These are phyloP conservation scores for Syndactyla subalaris DNA, from an alignment of 2,797 vertebrate genomes.

Conservation along the genomic window DNA sequence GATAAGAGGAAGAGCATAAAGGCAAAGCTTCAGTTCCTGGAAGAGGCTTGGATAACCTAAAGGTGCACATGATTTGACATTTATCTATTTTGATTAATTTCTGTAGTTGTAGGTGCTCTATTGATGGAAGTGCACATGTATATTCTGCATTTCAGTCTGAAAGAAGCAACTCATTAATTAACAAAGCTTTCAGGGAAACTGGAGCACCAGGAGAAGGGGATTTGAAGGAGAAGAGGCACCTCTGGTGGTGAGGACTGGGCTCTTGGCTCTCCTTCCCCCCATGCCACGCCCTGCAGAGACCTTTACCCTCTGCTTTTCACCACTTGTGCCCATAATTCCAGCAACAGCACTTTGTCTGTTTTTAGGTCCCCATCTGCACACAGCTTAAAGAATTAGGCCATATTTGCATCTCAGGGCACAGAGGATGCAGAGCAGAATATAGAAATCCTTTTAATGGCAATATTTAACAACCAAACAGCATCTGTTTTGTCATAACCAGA, in stretches of 20 bases:
- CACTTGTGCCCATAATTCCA: not conserved
- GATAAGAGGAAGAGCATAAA: not conserved
- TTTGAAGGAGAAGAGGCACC: not conserved
- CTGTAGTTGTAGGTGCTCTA: not conserved
- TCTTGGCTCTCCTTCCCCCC: not conserved
- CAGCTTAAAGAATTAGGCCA: not conserved
- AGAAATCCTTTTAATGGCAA: not conserved
- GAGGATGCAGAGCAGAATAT: not conserved
- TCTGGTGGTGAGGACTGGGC: not conserved
- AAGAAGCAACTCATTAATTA: not conserved
- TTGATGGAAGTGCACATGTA: not conserved
- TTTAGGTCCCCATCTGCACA: not conserved
- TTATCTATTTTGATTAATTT: not conserved
- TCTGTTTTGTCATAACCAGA: not conserved
- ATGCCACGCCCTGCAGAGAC: not conserved
- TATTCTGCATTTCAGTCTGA: not conserved
- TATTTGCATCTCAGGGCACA: not conserved
- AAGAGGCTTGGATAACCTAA: not conserved
- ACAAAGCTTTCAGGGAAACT: not conserved
- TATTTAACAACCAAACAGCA: not conserved
- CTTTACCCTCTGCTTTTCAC: not conserved
- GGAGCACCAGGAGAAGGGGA: not conserved
- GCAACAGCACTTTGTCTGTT: not conserved
- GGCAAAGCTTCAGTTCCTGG: not conserved
- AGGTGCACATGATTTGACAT: not conserved